A percentile compares a stretch with the other conserved stretches of the same genome.
Evolutionary conservation across 2,113 vertebrate species (phyloP).

Genomic region (Indri indri): DNA sequence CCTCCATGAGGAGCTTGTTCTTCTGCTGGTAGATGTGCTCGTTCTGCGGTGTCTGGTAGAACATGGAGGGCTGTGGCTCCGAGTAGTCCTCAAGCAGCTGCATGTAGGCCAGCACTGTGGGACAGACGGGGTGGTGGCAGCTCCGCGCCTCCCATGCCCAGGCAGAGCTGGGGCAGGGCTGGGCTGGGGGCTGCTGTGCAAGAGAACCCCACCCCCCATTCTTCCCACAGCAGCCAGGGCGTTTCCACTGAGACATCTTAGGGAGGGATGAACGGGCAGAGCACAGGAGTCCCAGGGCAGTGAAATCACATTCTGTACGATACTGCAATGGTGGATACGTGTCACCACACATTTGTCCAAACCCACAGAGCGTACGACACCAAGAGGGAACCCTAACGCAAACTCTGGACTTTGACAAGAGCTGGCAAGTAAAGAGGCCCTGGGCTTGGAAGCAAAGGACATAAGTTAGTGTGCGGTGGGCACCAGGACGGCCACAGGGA

Average conservation of each 20-base stretch:
- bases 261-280: background rate
- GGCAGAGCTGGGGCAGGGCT: background rate
- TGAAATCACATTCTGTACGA: fast-evolving
- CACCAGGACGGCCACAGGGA: too few relatives aligned
- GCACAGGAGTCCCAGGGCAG: fast-evolving
- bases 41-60: constrained; percentile 98
- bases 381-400: fast-evolving
- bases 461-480: background rate
- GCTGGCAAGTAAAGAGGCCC: background rate
- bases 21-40: constrained; percentile 98
- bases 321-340: fast-evolving
- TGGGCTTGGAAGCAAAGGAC: background rate
- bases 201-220: background rate
- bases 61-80: constrained; percentile 95
- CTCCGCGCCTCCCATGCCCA: too few relatives aligned
- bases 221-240: background rate
- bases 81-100: constrained; percentile 99
- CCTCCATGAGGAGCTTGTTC: constrained; percentile 96
- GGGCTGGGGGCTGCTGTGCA: fast-evolving
- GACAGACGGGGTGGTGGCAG: background rate
- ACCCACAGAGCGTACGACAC: fast-evolving
- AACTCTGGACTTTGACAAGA: fast-evolving
- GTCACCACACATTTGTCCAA: background rate
- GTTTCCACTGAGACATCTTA: background rate
- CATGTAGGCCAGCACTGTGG: constrained; percentile 97